Percentiles rank a stretch among this genome's conserved stretches.
Conservation (phyloP, 1,140 invertebrate genomes). For the Telenomus remus region DNA sequence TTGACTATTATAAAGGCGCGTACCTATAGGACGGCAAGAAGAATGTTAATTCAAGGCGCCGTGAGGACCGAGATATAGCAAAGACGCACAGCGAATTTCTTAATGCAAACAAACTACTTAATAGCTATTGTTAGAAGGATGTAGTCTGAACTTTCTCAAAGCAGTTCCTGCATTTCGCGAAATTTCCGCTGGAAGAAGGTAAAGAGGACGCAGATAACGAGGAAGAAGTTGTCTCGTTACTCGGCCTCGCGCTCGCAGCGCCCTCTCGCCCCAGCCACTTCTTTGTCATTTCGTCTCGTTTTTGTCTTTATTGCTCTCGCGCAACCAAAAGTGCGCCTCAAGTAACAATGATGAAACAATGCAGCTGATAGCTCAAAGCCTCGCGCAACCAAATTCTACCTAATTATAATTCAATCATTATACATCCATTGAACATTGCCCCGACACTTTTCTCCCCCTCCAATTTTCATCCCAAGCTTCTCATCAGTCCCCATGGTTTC, state of each 20-base stretch:
- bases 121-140: slow-evolving; percentile 65
- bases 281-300: slow-evolving; percentile 45
- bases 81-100: slow-evolving; percentile 62
- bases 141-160: slow-evolving; percentile 56
- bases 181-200: slow-evolving; percentile 44
- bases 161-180: slow-evolving; percentile 50
- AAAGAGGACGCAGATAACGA: slow-evolving; percentile 50
- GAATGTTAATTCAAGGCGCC: slow-evolving; percentile 58
- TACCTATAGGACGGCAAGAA: slow-evolving; percentile 49
- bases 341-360: slow-evolving; percentile 54
- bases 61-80: slow-evolving; percentile 45
- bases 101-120: slow-evolving; percentile 69
- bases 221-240: slow-evolving; percentile 51
- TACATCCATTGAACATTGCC: slow-evolving; percentile 23
- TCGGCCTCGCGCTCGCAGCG: slow-evolving; percentile 4
- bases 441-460: not conserved
- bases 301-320: slow-evolving; percentile 34
- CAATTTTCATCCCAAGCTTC: no score
- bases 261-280: slow-evolving; percentile 29
- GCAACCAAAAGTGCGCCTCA: slow-evolving; percentile 20
- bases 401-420: slow-evolving; percentile 37
- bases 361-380: slow-evolving; percentile 26
- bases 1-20: slow-evolving; percentile 58
- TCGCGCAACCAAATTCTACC: slow-evolving; percentile 12
- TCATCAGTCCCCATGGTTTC: no score